These are phyloP conservation scores for Diplazon laetatorius DNA, from an alignment of 2,888 invertebrate species.

Conservation along the genomic window DNA sequence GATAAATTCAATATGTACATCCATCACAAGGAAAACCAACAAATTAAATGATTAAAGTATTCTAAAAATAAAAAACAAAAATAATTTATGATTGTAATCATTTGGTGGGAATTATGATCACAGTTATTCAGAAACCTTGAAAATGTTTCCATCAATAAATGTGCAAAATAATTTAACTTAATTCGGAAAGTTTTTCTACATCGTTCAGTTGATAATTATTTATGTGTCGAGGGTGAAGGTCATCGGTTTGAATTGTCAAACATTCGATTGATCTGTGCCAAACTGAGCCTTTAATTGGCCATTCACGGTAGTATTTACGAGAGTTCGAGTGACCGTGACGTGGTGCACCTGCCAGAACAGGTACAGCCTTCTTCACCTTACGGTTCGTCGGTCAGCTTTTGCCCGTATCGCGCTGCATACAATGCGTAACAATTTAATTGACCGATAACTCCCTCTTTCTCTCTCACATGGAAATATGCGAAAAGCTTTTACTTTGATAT, in stretches of 20 bases:
- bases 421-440: conserved; percentile 59
- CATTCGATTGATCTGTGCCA: conserved; percentile 15
- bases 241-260: conserved; percentile 1
- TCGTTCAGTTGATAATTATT: neutral
- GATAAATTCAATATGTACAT: too few relatives aligned
- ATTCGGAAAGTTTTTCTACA: neutral
- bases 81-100: neutral
- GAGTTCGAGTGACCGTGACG: conserved; percentile 54
- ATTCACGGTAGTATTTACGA: conserved; percentile 12
- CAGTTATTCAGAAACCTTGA: conserved; percentile 2
- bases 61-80: neutral
- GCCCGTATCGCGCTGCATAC: conserved; percentile 36
- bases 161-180: neutral
- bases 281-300: conserved; percentile 41
- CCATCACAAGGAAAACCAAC: too few relatives aligned
- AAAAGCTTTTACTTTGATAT: conserved; percentile 37
- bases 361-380: conserved; percentile 60
- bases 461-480: conserved; percentile 43
- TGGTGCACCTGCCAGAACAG: conserved; percentile 57
- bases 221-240: neutral
- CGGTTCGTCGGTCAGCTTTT: conserved; percentile 42
- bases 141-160: neutral
- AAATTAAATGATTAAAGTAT: neutral
- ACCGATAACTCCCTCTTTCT: conserved; percentile 32
- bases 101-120: neutral